Base-by-base conservation (phyloP, 2,888 invertebrate species). In the Azorinus chamasolen region DNA sequence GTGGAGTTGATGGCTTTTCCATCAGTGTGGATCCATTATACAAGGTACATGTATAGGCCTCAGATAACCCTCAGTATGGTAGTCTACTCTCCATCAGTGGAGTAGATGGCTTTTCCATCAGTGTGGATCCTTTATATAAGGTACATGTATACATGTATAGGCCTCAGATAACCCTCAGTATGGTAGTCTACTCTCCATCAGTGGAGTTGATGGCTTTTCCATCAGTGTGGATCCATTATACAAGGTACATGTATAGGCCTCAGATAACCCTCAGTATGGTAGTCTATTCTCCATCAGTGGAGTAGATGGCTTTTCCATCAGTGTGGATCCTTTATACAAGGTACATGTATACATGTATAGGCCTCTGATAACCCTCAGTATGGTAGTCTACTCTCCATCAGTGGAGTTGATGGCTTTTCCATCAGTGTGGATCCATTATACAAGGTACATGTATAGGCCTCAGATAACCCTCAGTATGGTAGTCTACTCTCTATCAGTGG, bases 191-290 rank as follows among this genome's bases (percentile, higher is more conserved):
- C 61, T 86, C 22, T 64, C 83, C 6, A 79, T 91, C 68, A 84
- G 90, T 24, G 93, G 93, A n/a, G 90, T 93, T 25, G 93, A 93
- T 84, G 93, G 93, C n/a, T 93, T 93, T 81, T 82, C 88, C 1
- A 83, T 93, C 73, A 91, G 88, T 75, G 90, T 93, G 1, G 92
- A 93, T 68, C 93, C 93, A 22, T 84, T 93, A 14, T 93, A 91
- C 65, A 89, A 92, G 88, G 93, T 91, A 80, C 48, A 59, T 64
- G 27, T n/a, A 24, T 20, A 18, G n/a, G 91, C 91, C 14, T 79
- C 82, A 18, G 90, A 93, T 39, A 80, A 86, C 18, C 73, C 86
- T 0, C 81, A 88, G 18, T 91, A 88, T 59, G 55, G 76, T 6
- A 68, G 73, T 32, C 48, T 93, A n/a, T 61, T 86, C 22, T 64